Percentiles rank a stretch among this genome's conserved stretches.
Evolutionary conservation across 2,888 invertebrate genomes (phyloP).

Genomic region (Podabrus alpinus): DNA sequence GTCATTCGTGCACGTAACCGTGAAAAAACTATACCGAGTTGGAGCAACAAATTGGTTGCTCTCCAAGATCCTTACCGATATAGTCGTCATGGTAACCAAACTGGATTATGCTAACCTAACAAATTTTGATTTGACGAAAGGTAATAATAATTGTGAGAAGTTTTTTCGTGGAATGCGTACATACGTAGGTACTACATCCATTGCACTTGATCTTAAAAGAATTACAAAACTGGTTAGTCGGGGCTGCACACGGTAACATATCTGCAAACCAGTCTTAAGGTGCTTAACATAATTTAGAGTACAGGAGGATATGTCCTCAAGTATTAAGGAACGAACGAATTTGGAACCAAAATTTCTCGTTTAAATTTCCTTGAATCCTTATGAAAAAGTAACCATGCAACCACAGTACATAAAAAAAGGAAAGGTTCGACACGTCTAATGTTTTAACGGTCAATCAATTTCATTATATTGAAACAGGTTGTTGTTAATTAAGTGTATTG

Average conservation of each 20-base stretch:
- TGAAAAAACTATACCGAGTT: not conserved
- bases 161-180: conserved; percentile 34
- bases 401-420: not conserved
- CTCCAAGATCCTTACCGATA: not conserved
- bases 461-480: conserved; percentile 21
- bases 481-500: conserved; percentile 44
- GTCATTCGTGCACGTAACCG: not conserved
- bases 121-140: not conserved
- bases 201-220: conserved; percentile 34
- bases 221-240: conserved; percentile 35
- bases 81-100: not conserved
- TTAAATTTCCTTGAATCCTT: not conserved
- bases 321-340: conserved; percentile 20
- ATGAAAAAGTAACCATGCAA: conserved; percentile 5
- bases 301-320: conserved; percentile 20
- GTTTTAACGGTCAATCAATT: not conserved
- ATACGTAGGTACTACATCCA: conserved; percentile 27
- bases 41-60: not conserved
- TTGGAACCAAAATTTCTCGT: not conserved
- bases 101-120: not conserved
- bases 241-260: conserved; percentile 32
- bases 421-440: not conserved
- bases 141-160: not conserved
- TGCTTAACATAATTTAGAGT: conserved; percentile 37
- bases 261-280: conserved; percentile 35